Conservation (phyloP, 2,888 invertebrate genomes). For the Calameuta pallipes region DNA sequence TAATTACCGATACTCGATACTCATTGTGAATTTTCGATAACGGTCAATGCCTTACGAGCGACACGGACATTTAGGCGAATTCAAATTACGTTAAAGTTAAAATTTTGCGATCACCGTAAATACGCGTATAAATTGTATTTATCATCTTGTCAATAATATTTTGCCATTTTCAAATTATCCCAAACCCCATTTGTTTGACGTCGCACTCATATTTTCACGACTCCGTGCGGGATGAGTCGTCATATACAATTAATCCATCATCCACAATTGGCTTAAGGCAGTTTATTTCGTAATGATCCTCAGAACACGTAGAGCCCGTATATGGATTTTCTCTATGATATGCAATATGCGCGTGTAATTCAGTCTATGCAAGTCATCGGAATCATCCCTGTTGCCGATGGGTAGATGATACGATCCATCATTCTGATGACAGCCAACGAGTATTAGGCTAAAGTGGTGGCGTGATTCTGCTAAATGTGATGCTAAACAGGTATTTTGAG, state of each 20-base stretch:
- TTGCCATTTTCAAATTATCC: neutral
- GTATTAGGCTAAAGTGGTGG: conserved; percentile 57
- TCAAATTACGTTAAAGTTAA: neutral
- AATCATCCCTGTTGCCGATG: conserved; percentile 49
- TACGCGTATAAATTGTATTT: neutral
- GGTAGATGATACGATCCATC: conserved; percentile 52
- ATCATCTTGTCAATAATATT: neutral
- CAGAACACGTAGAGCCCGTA: conserved; percentile 28
- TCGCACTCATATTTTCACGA: neutral
- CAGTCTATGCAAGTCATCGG: conserved; percentile 61
- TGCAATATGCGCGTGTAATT: conserved; percentile 59
- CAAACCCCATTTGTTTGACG: neutral
- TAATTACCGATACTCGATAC: conserved; percentile 54
- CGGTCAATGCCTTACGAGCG: conserved; percentile 40
- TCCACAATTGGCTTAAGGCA: conserved; percentile 53
- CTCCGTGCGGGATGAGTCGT: conserved; percentile 32
- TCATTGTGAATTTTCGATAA: conserved; percentile 47
- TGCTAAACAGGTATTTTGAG: conserved; percentile 46
- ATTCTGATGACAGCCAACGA: conserved; percentile 55
- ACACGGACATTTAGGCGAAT: neutral
- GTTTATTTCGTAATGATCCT: conserved; percentile 45
- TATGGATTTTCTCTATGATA: conserved; percentile 50
- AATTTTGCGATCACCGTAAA: neutral
- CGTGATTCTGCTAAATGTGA: conserved; percentile 58
- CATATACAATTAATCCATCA: conserved; percentile 54